Evolutionary conservation across 1,140 invertebrate genomes (phyloP).

Genomic region (Drosophila arawakana): DNA sequence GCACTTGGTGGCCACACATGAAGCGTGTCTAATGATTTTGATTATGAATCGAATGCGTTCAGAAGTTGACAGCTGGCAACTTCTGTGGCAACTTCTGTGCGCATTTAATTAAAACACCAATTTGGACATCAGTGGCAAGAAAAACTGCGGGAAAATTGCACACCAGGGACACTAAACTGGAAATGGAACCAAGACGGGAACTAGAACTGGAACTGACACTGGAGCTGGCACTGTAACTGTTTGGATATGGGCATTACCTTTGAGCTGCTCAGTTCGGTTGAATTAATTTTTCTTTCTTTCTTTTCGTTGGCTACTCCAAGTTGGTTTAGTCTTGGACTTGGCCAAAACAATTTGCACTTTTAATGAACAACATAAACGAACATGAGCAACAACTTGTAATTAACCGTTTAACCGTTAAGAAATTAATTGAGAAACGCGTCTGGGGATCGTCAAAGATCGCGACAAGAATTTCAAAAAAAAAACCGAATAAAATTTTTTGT

Average conservation of each 20-base stretch:
- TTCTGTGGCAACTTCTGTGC: constrained; percentile 37
- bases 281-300: neutral
- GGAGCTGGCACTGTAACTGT: constrained; percentile 13
- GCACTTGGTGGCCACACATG: constrained; percentile 19
- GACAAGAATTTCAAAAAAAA: constrained; percentile 10
- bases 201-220: too few relatives aligned
- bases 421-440: constrained; percentile 42
- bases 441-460: constrained; percentile 4
- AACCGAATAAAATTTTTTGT: neutral
- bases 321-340: constrained; percentile 38
- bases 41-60: constrained; percentile 30
- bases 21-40: constrained; percentile 20
- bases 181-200: constrained; percentile 24
- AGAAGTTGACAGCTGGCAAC: constrained; percentile 26
- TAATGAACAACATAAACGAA: constrained; percentile 61
- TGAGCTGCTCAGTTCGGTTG: constrained; percentile 16
- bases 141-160: constrained; percentile 63
- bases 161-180: constrained; percentile 60
- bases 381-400: constrained; percentile 39
- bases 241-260: constrained; percentile 65
- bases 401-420: constrained; percentile 50
- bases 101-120: constrained; percentile 65
- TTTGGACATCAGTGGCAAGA: constrained; percentile 35
- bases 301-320: constrained; percentile 24
- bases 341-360: constrained; percentile 69